phyloP scores from a whole-genome alignment of 2,797 vertebrate species.

The Graptemys geographica region DNA sequence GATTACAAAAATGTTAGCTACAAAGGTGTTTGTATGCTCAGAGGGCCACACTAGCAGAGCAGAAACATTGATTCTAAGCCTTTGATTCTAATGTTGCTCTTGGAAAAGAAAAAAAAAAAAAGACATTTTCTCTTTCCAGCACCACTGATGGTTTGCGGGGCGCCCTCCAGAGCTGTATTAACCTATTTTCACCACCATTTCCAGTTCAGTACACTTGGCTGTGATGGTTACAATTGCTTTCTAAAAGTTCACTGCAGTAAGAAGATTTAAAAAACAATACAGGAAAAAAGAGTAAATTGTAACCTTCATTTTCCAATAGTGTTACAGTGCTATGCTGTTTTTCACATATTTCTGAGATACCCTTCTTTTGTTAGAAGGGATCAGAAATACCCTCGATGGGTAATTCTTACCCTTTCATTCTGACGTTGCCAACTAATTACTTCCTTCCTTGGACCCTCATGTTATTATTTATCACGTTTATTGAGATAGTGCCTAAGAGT shows the following conservation, averaged over 20 bases:
- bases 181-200: constrained; percentile 29
- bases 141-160: not conserved
- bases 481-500: fast-evolving
- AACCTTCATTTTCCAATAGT: not conserved
- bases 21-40: constrained; percentile 52
- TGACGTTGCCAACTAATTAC: constrained; percentile 39
- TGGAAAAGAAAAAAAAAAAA: constrained; percentile 11
- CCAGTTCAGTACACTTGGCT: not conserved
- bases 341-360: constrained; percentile 6
- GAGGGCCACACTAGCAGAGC: constrained; percentile 40
- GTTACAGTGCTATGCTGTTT: fast-evolving
- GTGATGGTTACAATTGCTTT: not conserved
- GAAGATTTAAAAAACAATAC: not conserved
- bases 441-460: constrained; percentile 26
- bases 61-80: constrained; percentile 53
- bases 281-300: not conserved
- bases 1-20: constrained; percentile 60
- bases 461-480: not conserved
- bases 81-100: constrained; percentile 39
- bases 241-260: constrained; percentile 27
- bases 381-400: constrained; percentile 18
- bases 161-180: not conserved
- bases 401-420: constrained; percentile 52
- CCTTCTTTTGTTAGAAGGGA: constrained; percentile 4
- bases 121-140: constrained; percentile 18